These are phyloP conservation scores for Platalea minor DNA, from an alignment of 2,797 vertebrate species.

Conservation along the genomic window DNA sequence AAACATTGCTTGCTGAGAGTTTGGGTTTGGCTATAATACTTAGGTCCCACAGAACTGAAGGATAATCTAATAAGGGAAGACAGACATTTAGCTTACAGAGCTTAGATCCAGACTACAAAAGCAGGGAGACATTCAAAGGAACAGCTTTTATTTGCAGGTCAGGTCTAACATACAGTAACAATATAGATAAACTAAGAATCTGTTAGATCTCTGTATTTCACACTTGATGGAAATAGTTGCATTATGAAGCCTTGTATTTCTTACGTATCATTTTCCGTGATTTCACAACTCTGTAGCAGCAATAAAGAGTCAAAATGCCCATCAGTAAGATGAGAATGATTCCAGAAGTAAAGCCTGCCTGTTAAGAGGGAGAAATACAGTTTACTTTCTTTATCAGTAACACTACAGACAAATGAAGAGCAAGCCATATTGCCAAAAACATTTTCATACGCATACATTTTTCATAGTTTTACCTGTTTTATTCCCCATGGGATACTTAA, in stretches of 20 bases:
- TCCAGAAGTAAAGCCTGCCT: conserved; percentile 95
- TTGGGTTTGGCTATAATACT: background rate
- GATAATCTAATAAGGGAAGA: background rate
- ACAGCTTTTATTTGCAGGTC: background rate
- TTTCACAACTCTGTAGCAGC: conserved; percentile 91
- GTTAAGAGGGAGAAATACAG: conserved; percentile 26
- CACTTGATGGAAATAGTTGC: background rate
- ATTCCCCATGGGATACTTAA: conserved; percentile 97
- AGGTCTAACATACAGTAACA: background rate
- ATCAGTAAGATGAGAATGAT: conserved; percentile 85
- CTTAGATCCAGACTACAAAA: background rate
- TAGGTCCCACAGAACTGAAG: background rate
- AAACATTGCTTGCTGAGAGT: background rate
- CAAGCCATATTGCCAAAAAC: background rate
- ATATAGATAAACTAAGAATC: background rate
- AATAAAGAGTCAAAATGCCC: conserved; percentile 92
- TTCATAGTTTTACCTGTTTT: conserved; percentile 84
- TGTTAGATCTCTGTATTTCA: background rate
- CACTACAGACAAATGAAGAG: background rate
- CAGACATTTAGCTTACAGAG: background rate
- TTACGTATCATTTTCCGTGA: conserved; percentile 89
- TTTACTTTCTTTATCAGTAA: background rate
- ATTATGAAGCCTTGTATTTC: conserved; percentile 52
- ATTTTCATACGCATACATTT: background rate
- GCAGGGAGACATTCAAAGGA: background rate